phyloP scores from a whole-genome alignment of 2,888 invertebrate genomes.

The Archips crataeganus region DNA sequence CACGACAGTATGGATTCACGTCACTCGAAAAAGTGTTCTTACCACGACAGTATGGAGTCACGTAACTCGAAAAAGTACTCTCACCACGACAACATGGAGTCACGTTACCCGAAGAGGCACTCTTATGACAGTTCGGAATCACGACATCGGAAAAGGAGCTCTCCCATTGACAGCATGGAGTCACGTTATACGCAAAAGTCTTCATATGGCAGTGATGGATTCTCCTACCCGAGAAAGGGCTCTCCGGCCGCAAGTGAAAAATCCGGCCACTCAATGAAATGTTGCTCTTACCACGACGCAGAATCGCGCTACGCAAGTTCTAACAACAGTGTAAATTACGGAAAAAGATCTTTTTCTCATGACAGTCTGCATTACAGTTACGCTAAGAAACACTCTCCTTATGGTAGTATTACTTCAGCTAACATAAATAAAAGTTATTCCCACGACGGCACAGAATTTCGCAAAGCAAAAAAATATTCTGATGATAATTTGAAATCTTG shows the following conservation, averaged over 20 bases:
- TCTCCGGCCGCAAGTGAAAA: neutral
- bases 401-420: neutral
- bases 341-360: neutral
- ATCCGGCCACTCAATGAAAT: neutral
- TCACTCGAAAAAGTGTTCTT: neutral
- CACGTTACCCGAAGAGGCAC: neutral
- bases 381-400: neutral
- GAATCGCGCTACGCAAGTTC: neutral
- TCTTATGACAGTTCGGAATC: neutral
- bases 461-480: neutral
- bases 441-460: neutral
- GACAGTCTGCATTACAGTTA: neutral
- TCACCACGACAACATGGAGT: neutral
- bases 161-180: neutral
- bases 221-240: neutral
- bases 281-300: neutral
- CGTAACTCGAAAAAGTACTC: neutral
- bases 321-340: neutral
- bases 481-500: neutral
- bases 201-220: neutral
- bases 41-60: neutral
- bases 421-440: neutral
- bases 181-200: neutral
- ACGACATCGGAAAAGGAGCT: neutral
- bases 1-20: neutral